Percentiles rank a stretch among this genome's conserved stretches.
Conservation (phyloP, 2,888 invertebrate species). For the Thymelicus lineola region DNA sequence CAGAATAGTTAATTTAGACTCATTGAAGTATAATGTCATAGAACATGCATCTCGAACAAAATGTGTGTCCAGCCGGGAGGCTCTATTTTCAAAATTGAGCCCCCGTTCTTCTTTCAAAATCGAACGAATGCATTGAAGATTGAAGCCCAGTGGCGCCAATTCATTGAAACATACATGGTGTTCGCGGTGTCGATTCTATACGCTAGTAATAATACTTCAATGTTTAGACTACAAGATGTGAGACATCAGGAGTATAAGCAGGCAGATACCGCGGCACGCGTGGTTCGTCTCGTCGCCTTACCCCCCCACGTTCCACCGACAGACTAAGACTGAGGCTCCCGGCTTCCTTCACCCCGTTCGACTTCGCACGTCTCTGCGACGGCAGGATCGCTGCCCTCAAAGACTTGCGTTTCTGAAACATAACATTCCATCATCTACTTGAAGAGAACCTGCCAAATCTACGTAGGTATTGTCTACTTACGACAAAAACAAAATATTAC, state of each 20-base stretch:
- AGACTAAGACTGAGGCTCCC: conserved; percentile 93
- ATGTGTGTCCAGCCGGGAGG: no score
- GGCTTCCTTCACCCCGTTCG: conserved; percentile 92
- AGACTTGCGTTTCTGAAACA: conserved; percentile 94
- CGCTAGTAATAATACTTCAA: no score
- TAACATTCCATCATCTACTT: conserved; percentile 20
- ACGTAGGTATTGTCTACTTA: conserved; percentile 65
- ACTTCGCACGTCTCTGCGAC: conserved; percentile 91
- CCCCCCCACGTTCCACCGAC: conserved; percentile 89
- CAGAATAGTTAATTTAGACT: conserved; percentile 62
- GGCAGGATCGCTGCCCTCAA: conserved; percentile 91
- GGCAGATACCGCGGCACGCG: conserved; percentile 89
- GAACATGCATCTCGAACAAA: no score
- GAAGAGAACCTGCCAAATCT: conserved; percentile 37
- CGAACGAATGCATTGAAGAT: no score
- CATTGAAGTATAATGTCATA: no score
- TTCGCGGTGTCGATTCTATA: no score
- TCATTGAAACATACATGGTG: no score
- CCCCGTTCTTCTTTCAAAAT: no score
- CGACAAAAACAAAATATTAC: conserved; percentile 56
- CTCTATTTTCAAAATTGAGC: no score
- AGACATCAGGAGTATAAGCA: conserved; percentile 92
- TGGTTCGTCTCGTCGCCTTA: conserved; percentile 88
- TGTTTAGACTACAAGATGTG: conserved; percentile 91
- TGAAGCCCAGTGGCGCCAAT: no score